Evolutionary conservation across 2,797 vertebrate species (phyloP).

Genomic region (Sardinella longiceps): DNA sequence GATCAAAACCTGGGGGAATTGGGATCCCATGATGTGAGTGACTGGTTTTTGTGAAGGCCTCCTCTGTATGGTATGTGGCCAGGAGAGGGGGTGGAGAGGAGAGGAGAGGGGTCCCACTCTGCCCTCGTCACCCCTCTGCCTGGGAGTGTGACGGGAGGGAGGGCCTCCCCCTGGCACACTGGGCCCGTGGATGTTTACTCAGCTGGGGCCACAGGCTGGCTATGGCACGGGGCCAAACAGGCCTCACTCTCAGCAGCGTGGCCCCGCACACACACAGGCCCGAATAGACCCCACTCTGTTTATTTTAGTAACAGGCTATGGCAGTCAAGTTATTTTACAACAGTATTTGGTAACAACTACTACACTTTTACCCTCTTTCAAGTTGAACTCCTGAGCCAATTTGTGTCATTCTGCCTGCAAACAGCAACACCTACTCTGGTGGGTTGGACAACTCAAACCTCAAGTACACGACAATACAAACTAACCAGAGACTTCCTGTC

Average conservation of each 20-base stretch:
- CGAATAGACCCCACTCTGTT: constrained; percentile 63
- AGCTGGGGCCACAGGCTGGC: constrained; percentile 72
- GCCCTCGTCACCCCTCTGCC: constrained; percentile 64
- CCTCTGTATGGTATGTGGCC: constrained; percentile 63
- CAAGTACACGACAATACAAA: constrained; percentile 52
- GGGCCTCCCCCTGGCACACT: constrained; percentile 63
- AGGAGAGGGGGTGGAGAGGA: neutral
- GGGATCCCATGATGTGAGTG: constrained; percentile 62
- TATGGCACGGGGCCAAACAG: constrained; percentile 55
- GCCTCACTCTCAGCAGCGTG: constrained; percentile 51
- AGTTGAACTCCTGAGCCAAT: constrained; percentile 58
- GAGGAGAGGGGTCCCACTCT: constrained; percentile 44
- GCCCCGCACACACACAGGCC: constrained; percentile 46
- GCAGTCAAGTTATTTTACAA: constrained; percentile 74
- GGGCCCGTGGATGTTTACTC: constrained; percentile 76
- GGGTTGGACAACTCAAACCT: constrained; percentile 46
- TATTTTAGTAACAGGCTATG: constrained; percentile 78
- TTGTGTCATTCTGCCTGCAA: constrained; percentile 55
- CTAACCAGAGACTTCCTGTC: constrained; percentile 59
- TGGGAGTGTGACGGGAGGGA: constrained; percentile 60
- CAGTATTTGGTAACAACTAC: constrained; percentile 74
- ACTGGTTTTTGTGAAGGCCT: constrained; percentile 66
- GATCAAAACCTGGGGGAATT: constrained; percentile 71
- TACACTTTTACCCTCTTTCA: constrained; percentile 71
- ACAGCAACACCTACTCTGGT: constrained; percentile 60